Percentiles rank a stretch among this genome's conserved stretches.
Conservation (phyloP, 2,797 vertebrate genomes). For the Lepilemur septentrionalis region DNA sequence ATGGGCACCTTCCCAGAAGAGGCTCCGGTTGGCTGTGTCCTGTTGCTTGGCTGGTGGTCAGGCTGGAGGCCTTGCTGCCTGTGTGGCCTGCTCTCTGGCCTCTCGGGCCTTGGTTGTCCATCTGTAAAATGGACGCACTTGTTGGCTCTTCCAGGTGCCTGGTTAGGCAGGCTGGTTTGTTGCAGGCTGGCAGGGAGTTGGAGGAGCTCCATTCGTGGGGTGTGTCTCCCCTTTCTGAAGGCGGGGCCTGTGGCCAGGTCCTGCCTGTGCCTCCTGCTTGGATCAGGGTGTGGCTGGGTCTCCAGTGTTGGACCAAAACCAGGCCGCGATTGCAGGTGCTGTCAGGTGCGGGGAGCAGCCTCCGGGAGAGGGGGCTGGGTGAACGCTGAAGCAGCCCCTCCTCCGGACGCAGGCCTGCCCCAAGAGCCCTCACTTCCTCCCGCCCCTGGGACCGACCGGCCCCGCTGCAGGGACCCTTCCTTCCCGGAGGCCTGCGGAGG, state of each 20-base stretch:
- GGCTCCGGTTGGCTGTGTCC: accelerated
- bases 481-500: accelerated
- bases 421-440: neutral
- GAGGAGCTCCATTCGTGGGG: neutral
- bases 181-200: neutral
- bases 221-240: neutral
- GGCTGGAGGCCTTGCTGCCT: neutral
- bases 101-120: neutral
- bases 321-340: neutral
- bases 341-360: accelerated
- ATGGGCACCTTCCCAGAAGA: neutral
- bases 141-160: neutral
- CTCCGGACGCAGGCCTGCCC: neutral
- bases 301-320: accelerated
- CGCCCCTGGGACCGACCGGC: neutral
- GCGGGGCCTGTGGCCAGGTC: neutral
- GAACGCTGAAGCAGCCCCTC: accelerated
- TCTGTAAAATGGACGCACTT: neutral
- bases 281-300: neutral
- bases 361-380: accelerated
- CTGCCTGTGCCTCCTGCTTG: neutral
- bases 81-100: neutral
- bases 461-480: accelerated
- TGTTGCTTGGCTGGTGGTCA: accelerated
- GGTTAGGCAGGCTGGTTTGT: neutral